Base-by-base conservation (phyloP, 2,113 vertebrate genomes). In the Chunga burmeisteri region DNA sequence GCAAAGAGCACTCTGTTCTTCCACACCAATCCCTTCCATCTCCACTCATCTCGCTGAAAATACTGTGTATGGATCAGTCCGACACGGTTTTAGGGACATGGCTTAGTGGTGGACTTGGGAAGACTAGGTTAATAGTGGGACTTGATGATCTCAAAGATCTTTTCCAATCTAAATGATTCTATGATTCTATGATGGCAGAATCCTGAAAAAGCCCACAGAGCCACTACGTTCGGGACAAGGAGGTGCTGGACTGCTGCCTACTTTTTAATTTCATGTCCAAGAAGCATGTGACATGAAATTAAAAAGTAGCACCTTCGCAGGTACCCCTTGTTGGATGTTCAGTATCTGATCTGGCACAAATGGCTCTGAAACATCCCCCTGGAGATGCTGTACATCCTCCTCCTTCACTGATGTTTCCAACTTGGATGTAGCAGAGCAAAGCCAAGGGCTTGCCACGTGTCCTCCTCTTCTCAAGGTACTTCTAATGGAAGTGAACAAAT, bases 401-500 rank as follows among this genome's bases (percentile, higher is more conserved):
- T 81, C 40, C 71, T 27, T 7, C 58, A 30, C 0, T 2, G 38
- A 34, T 16, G 25, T 36, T 95, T 63, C 63, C 0, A 0, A 36
- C 26, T 36, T 11, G 58, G 55, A 10, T 8, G 55, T 50, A 74
- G 93, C 74, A 66, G 32, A 59, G 42, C 3, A 4, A 70, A 55
- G 47, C 42, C 0, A 1, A 56, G 67, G 44, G 71, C 20, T 79
- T 49, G n/a, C 44, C 85, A 74, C 0, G 6, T 50, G 42, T 55
- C 34, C 62, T 84, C 61, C 53, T 89, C 36, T 63, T 85, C 70
- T 94, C 2, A 27, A 70, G 75, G 55, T 66, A 58, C 71, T 90
- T 94, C 27, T 59, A 85, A 90, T 85, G 62, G 40, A 53, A 88
- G 63, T 32, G 88, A 97, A 94, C 62, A 93, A 74, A 81, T 90